Conservation (phyloP, 2,113 vertebrate species). For the Ammodytes dubius region DNA sequence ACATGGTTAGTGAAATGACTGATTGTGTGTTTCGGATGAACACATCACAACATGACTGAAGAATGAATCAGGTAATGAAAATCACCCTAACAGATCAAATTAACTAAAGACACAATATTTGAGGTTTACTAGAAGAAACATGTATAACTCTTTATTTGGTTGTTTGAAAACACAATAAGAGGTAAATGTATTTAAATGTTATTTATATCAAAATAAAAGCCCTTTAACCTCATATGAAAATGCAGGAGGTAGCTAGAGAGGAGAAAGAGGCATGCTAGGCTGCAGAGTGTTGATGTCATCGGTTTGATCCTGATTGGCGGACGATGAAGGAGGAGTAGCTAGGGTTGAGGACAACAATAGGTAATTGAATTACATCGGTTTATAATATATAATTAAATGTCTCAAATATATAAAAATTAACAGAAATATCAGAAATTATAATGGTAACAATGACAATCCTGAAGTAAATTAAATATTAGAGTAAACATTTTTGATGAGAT, state of each 20-base stretch:
- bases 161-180: background rate
- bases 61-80: background rate
- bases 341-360: background rate
- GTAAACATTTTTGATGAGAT: background rate
- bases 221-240: background rate
- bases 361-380: background rate
- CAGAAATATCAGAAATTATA: background rate
- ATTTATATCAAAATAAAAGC: background rate
- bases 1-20: background rate
- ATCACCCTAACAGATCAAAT: background rate
- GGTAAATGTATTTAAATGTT: background rate
- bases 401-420: background rate
- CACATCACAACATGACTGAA: background rate
- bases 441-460: too few species aligned
- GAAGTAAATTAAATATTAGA: background rate
- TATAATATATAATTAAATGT: background rate
- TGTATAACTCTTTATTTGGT: background rate
- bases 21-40: background rate
- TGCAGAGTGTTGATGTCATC: rapidly evolving
- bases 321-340: background rate
- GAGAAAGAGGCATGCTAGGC: background rate
- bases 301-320: background rate
- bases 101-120: background rate
- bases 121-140: background rate
- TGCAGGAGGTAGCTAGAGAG: background rate